Conservation (phyloP, 2,797 vertebrate species). For the Xiphophorus birchmanni region DNA sequence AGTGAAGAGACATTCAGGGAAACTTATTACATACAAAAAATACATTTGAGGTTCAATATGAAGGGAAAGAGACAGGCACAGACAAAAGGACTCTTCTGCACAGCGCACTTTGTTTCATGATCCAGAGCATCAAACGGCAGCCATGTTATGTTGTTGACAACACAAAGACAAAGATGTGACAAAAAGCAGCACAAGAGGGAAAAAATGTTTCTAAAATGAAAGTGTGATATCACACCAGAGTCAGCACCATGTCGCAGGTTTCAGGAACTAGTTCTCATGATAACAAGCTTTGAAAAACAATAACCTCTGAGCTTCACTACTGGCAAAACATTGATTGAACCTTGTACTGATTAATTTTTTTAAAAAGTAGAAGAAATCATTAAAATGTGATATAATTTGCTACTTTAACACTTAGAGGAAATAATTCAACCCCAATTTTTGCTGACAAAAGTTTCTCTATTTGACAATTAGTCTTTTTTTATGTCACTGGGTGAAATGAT, state of each 20-base stretch:
- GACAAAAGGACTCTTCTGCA: not conserved
- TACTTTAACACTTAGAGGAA: not conserved
- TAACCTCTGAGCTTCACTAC: not conserved
- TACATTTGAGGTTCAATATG: not conserved
- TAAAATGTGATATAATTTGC: constrained; percentile 1
- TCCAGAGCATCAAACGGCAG: constrained; percentile 2
- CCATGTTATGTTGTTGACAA: not conserved
- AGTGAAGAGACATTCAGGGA: not conserved
- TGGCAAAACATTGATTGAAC: constrained; percentile 1
- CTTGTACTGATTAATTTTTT: not conserved
- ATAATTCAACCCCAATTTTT: constrained; percentile 4
- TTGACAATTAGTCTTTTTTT: constrained; percentile 8
- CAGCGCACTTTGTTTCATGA: not conserved
- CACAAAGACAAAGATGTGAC: constrained; percentile 18
- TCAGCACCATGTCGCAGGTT: not conserved
- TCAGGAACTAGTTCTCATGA: not conserved
- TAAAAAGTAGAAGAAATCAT: not conserved
- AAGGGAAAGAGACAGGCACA: not conserved
- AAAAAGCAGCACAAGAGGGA: constrained; percentile 11
- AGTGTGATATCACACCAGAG: not conserved
- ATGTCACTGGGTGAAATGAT: constrained; percentile 25
- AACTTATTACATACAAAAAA: not conserved
- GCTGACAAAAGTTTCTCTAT: not conserved
- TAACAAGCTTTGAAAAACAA: constrained; percentile 14
- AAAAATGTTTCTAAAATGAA: constrained; percentile 16